Conservation (phyloP, 1,140 invertebrate genomes). For the Aporrectodea caliginosa region DNA sequence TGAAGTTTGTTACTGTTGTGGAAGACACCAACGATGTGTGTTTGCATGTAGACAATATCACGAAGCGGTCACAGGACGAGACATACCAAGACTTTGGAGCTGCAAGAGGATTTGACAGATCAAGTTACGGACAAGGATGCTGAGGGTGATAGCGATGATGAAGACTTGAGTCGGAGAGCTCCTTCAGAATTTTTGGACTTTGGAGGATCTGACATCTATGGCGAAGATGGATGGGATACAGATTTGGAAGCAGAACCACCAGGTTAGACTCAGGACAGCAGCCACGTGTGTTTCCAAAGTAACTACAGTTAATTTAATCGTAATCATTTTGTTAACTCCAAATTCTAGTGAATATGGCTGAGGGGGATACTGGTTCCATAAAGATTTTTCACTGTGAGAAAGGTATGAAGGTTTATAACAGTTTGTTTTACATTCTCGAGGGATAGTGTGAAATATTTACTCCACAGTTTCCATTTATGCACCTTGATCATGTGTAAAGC, state of each 20-base stretch:
- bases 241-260: conserved; percentile 45
- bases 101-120: not conserved
- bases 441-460: too few relatives aligned
- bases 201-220: conserved; percentile 39
- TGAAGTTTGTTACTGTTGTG: too few relatives aligned
- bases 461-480: too few relatives aligned
- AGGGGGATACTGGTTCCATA: too few relatives aligned
- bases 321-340: too few relatives aligned
- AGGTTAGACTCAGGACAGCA: not conserved
- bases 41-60: not conserved
- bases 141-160: not conserved
- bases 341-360: too few relatives aligned
- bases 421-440: too few relatives aligned
- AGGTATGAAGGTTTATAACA: too few relatives aligned
- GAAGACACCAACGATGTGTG: too few relatives aligned
- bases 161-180: not conserved
- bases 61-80: not conserved
- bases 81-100: not conserved
- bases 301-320: too few relatives aligned
- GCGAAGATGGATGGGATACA: conserved; percentile 50
- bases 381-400: too few relatives aligned
- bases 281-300: not conserved
- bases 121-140: not conserved
- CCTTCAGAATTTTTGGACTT: conserved; percentile 19
- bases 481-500: too few relatives aligned